A percentile compares a stretch with the other conserved stretches of the same genome.
Conservation (phyloP, 2,113 vertebrate species). For the Progne subis region DNA sequence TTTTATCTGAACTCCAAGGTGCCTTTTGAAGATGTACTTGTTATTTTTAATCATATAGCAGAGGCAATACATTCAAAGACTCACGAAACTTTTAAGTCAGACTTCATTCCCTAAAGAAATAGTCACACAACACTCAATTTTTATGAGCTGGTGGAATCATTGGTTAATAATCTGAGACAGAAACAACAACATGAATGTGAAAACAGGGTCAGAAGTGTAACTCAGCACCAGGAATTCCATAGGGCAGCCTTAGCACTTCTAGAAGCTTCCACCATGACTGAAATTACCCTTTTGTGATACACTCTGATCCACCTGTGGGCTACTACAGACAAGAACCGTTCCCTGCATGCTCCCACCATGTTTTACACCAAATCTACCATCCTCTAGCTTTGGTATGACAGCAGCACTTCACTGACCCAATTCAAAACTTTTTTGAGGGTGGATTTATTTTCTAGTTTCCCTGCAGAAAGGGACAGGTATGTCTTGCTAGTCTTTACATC, state of each 20-base stretch:
- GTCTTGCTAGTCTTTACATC: not conserved
- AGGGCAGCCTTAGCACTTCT: not conserved
- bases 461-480: not conserved
- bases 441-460: not conserved
- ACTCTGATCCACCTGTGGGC: not conserved
- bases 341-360: fast-evolving
- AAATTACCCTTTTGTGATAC: not conserved
- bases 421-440: fast-evolving
- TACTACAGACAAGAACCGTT: not conserved
- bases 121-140: not conserved
- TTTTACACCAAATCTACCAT: not conserved
- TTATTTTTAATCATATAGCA: not conserved
- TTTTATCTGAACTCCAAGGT: not conserved
- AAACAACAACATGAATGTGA: not conserved
- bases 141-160: not conserved
- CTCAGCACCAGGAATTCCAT: not conserved
- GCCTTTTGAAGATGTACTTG: not conserved
- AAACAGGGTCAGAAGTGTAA: not conserved
- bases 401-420: not conserved
- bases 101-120: not conserved
- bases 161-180: not conserved
- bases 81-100: not conserved
- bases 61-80: not conserved
- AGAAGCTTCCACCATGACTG: not conserved
- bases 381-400: not conserved